Conservation (phyloP, 2,797 vertebrate species). For the Sebastes aleutianus region DNA sequence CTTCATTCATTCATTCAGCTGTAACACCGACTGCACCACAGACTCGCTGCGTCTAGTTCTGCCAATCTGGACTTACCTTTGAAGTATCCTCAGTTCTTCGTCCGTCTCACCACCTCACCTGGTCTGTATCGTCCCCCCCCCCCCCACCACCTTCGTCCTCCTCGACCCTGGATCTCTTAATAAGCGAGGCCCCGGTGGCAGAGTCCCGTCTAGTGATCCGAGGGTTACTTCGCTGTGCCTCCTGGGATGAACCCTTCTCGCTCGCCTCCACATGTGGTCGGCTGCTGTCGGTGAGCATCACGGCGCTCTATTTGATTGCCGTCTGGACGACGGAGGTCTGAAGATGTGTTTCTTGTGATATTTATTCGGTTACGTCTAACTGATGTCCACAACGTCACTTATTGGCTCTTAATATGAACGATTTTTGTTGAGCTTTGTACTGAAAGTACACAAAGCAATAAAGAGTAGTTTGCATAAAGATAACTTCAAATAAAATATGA, state of each 20-base stretch:
- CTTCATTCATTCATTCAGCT: conserved; percentile 14
- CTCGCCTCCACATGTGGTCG: conserved; percentile 51
- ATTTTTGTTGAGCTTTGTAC: background rate
- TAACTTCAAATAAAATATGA: background rate
- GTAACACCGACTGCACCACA: background rate
- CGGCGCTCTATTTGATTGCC: background rate
- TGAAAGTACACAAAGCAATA: background rate
- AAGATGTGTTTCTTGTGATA: background rate
- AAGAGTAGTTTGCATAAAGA: background rate
- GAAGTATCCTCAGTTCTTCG: background rate
- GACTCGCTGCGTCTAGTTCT: background rate
- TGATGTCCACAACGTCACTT: background rate
- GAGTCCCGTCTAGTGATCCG: conserved; percentile 44
- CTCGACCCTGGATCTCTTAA: conserved; percentile 57
- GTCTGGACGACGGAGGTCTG: background rate
- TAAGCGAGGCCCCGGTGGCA: conserved; percentile 34
- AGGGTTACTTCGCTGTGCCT: conserved; percentile 39
- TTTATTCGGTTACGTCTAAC: background rate
- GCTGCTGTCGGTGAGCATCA: conserved; percentile 63
- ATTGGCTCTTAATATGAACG: background rate
- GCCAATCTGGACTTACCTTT: background rate
- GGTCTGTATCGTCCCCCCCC: background rate
- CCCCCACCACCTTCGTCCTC: background rate
- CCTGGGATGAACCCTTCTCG: conserved; percentile 45
- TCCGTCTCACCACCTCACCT: no score